Evolutionary conservation across 2,797 vertebrate species (phyloP).

Genomic region (Syngnathus rostellatus): DNA sequence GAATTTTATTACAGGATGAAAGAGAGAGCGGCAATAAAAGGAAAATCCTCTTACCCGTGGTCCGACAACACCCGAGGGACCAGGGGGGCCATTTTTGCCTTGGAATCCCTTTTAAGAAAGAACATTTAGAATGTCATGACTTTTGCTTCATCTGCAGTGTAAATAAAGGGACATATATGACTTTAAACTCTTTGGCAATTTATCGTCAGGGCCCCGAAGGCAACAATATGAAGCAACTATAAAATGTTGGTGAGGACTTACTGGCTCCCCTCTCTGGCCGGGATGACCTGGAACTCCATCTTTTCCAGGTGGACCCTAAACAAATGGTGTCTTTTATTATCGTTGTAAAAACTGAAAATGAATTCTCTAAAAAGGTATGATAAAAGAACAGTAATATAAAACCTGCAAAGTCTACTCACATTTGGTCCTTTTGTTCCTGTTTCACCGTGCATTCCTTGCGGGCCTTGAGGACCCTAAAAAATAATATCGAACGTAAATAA

Average conservation of each 20-base stretch:
- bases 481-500: constrained; percentile 11
- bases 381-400: background rate
- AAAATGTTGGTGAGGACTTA: constrained; percentile 56
- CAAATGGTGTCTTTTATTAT: constrained; percentile 19
- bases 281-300: constrained; percentile 86
- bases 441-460: constrained; percentile 78
- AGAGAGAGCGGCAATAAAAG: background rate
- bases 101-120: constrained; percentile 78
- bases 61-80: constrained; percentile 83
- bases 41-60: constrained; percentile 73
- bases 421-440: constrained; percentile 80
- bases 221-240: background rate
- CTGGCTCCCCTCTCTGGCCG: constrained; percentile 86
- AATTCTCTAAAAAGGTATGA: constrained; percentile 3
- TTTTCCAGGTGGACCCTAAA: constrained; percentile 84
- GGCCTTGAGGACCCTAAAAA: constrained; percentile 80
- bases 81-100: constrained; percentile 83
- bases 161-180: background rate
- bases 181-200: background rate
- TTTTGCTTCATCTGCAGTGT: background rate
- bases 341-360: constrained; percentile 12
- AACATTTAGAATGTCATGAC: constrained; percentile 13
- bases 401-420: constrained; percentile 56
- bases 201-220: background rate
- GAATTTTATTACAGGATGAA: background rate